Evolutionary conservation across 2,113 vertebrate species (phyloP).

Genomic region (Leptobrachium leishanense): DNA sequence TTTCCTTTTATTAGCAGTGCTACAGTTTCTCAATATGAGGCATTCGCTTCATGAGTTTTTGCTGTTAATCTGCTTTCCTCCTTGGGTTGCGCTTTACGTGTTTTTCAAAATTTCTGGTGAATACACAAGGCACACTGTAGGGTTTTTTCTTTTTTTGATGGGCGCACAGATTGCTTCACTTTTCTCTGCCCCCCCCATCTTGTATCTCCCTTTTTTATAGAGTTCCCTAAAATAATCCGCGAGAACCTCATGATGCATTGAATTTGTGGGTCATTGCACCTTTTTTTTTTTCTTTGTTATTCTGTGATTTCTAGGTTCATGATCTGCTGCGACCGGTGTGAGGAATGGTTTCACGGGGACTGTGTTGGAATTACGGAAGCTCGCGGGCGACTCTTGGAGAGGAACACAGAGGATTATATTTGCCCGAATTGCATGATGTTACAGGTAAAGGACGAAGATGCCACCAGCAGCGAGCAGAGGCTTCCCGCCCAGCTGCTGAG

Average conservation of each 20-base stretch:
- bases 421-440: conserved; percentile 83
- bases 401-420: conserved; percentile 81
- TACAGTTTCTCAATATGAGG: too few relatives aligned
- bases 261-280: neutral
- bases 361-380: conserved; percentile 87
- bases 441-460: conserved; percentile 76
- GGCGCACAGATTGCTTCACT: too few relatives aligned
- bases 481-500: conserved; percentile 58
- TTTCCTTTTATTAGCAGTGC: too few relatives aligned
- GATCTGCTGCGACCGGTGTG: conserved; percentile 91
- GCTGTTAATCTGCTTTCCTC: too few relatives aligned
- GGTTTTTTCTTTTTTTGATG: too few relatives aligned
- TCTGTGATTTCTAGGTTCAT: conserved; percentile 77
- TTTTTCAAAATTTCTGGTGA: too few relatives aligned
- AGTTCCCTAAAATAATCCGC: too few relatives aligned
- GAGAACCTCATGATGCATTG: neutral
- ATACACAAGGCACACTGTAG: too few relatives aligned
- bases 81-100: too few relatives aligned
- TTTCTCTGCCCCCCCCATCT: too few relatives aligned
- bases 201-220: too few relatives aligned
- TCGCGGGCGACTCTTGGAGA: conserved; percentile 75
- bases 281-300: neutral
- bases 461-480: conserved; percentile 55
- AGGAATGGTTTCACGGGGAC: conserved; percentile 90
- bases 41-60: too few relatives aligned